A percentile compares a stretch with the other conserved stretches of the same genome.
These are phyloP conservation scores for Gymnoscopelus microlampas DNA, from an alignment of 2,797 vertebrate species.

Conservation along the genomic window DNA sequence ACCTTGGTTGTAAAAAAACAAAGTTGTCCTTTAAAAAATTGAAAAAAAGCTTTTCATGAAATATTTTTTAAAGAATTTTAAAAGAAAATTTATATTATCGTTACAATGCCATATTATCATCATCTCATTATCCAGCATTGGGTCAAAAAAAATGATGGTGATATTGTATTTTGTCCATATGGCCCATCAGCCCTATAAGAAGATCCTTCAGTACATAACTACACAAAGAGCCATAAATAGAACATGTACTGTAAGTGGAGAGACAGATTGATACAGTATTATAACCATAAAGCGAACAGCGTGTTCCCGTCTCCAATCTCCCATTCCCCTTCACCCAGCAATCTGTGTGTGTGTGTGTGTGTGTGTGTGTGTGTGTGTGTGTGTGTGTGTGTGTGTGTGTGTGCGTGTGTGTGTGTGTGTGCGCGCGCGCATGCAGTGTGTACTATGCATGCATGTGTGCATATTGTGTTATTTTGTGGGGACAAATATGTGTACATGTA, in stretches of 20 bases:
- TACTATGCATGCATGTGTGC: background rate
- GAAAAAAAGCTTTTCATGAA: too few relatives aligned
- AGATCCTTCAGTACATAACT: background rate
- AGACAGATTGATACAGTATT: conserved; percentile 18
- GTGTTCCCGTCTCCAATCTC: too few relatives aligned
- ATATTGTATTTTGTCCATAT: too few relatives aligned
- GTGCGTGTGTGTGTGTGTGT: background rate
- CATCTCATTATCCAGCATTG: too few relatives aligned
- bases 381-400: background rate
- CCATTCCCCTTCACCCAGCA: too few relatives aligned
- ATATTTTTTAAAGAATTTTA: too few relatives aligned
- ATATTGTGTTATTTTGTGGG: background rate
- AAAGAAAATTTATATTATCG: too few relatives aligned
- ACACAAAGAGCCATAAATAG: background rate
- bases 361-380: background rate
- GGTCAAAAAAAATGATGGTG: too few relatives aligned
- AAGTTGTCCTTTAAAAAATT: too few relatives aligned
- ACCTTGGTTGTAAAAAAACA: too few relatives aligned
- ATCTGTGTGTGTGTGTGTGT: background rate
- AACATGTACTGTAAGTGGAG: background rate
- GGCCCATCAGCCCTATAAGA: too few relatives aligned
- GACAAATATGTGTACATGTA: background rate
- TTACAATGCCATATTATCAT: too few relatives aligned
- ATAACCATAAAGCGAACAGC: conserved; percentile 18
- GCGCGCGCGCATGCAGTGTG: background rate